Conservation (phyloP, 2,888 invertebrate genomes). For the Eueremaeus valkanovi region DNA sequence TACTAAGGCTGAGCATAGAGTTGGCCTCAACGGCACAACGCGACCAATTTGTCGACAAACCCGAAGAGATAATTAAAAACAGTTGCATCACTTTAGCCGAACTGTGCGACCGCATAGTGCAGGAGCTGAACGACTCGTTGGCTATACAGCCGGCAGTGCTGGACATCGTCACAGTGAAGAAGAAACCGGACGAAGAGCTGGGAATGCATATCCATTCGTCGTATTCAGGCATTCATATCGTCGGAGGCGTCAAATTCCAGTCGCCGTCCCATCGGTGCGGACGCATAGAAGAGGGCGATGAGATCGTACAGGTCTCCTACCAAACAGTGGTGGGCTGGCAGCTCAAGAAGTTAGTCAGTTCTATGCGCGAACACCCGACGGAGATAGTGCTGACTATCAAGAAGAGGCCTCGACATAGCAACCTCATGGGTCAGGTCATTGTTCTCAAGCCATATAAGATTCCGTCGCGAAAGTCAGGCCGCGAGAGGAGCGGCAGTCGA, state of each 20-base stretch:
- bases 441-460: conserved; percentile 46
- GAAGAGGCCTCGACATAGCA: conserved; percentile 68
- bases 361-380: conserved; percentile 69
- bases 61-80: conserved; percentile 62
- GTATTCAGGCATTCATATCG: conserved; percentile 69
- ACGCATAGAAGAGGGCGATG: conserved; percentile 91
- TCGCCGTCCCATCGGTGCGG: conserved; percentile 67
- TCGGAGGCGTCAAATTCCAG: conserved; percentile 74
- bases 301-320: conserved; percentile 80
- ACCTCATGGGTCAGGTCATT: conserved; percentile 43
- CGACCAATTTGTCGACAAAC: conserved; percentile 81
- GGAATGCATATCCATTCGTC: conserved; percentile 86
- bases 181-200: conserved; percentile 74
- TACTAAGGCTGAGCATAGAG: conserved; percentile 74
- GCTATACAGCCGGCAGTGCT: conserved; percentile 86
- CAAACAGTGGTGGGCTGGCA: conserved; percentile 73
- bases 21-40: conserved; percentile 86
- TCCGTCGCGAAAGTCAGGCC: conserved; percentile 45
- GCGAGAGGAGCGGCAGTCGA: conserved; percentile 7
- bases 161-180: conserved; percentile 72
- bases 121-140: conserved; percentile 78
- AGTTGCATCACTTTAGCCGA: conserved; percentile 63
- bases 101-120: conserved; percentile 75
- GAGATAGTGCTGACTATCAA: conserved; percentile 76
- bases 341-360: conserved; percentile 67